Evolutionary conservation across 1,140 invertebrate genomes (phyloP), one percentile per base, ranked within the genome.

Genomic region (Ceratitis capitata): DNA sequence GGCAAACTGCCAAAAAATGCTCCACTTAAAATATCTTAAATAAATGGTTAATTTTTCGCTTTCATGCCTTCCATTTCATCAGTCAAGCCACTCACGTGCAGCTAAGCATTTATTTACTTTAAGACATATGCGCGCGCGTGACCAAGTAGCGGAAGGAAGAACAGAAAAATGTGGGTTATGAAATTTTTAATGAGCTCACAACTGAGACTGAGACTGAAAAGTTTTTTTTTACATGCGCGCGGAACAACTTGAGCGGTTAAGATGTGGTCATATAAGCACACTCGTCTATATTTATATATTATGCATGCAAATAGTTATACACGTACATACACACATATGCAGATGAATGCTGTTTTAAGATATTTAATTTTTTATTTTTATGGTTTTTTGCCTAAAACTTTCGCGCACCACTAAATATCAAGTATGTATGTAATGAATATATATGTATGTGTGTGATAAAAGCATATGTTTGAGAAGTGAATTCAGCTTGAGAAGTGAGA

Each of bases 81-180:
- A 64, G 14, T 23, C 32, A 32, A 32, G 12, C 23, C 12, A 0
- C 58, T 64, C 58, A 64, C 58, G 9, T 64, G 58, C 23, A 23
- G 12, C 9, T 9, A 12, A 32, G 29, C 7, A 14, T 35, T 64
- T 35, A 56, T 0, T n/a, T n/a, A 64, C n/a, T 64, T 64, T 64
- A 64, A 64, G 58, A 32, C 26, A 23, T 23, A 64, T 29, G n/a
- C n/a, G n/a, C 32, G 58, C 23, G 29, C 58, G 58, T 64, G 58
- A 26, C 58, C 58, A 64, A 64, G 58, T 64, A 64, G 58, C 58
- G 58, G 58, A 64, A 64, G 58, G 58, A 64, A 64, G 58, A 64
- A 64, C 58, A 12, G 47, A 14, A 49, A 64, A 64, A 64, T 64
- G 19, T 64, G 14, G 58, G 58, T 64, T 64, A 64, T 64, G 58